Percentiles rank a stretch among this genome's conserved stretches.
Evolutionary conservation across 2,797 vertebrate species (phyloP).

Genomic region (Pangasius sanitwongsei): DNA sequence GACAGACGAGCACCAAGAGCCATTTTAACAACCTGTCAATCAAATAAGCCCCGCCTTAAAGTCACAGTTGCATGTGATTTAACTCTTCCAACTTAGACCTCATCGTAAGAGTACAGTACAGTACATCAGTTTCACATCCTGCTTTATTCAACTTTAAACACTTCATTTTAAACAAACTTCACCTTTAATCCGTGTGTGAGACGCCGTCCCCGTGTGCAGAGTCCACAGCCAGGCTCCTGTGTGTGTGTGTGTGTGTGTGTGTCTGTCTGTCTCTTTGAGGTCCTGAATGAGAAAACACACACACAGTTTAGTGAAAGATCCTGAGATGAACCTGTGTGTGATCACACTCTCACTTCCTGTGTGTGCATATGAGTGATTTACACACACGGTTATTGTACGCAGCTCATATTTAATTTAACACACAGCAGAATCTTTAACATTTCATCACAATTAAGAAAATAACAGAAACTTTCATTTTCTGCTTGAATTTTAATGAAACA

Average conservation of each 20-base stretch:
- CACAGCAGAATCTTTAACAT: not conserved
- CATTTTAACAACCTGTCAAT: not conserved
- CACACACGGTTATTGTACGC: not conserved
- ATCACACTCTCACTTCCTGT: slow-evolving; percentile 10
- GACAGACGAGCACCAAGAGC: not conserved
- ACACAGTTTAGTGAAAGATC: not conserved
- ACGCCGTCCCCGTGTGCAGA: not conserved
- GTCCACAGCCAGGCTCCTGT: not conserved
- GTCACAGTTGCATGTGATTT: not conserved
- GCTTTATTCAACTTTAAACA: not conserved
- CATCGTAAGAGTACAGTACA: not conserved
- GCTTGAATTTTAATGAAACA: not conserved
- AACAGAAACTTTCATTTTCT: not conserved
- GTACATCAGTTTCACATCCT: not conserved
- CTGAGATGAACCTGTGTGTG: not conserved
- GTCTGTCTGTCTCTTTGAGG: not conserved
- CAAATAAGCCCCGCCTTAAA: not conserved
- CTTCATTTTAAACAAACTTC: not conserved
- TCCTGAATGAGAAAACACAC: slow-evolving; percentile 9
- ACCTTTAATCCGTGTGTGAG: not conserved
- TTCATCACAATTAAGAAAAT: not conserved
- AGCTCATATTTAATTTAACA: not conserved
- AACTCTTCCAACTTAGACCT: too few relatives aligned
- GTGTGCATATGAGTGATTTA: not conserved
- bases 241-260: not conserved